Evolutionary conservation across 2,113 vertebrate species (phyloP).

Genomic region (Bambusicola thoracicus): DNA sequence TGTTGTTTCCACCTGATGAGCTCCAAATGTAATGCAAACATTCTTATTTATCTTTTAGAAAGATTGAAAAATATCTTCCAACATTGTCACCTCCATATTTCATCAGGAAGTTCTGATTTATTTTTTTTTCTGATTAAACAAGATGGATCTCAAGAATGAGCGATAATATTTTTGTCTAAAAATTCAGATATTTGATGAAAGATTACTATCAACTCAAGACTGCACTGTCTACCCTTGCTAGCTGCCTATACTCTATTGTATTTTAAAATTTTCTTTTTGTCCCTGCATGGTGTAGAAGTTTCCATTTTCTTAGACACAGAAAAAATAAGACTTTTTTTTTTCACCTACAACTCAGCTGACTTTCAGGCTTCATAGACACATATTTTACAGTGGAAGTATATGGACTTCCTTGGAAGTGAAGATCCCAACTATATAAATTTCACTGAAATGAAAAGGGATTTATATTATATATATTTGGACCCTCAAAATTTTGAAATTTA

Average conservation of each 20-base stretch:
- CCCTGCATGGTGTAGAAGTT: neutral
- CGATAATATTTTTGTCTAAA: neutral
- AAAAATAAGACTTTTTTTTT: neutral
- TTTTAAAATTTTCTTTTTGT: neutral
- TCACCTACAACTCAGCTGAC: neutral
- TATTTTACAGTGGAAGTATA: neutral
- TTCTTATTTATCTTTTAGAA: neutral
- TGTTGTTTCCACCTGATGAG: conserved; percentile 36
- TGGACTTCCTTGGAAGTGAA: neutral
- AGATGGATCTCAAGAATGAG: neutral
- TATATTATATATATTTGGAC: neutral
- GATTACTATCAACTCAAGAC: fast-evolving
- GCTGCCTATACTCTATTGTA: neutral
- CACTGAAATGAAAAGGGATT: neutral
- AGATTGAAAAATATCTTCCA: conserved; percentile 33
- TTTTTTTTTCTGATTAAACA: conserved; percentile 49
- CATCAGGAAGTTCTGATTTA: conserved; percentile 42
- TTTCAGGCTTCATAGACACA: neutral
- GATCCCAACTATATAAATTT: neutral
- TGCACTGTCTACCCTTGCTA: neutral
- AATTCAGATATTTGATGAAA: neutral
- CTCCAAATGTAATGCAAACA: conserved; percentile 61
- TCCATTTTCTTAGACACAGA: neutral
- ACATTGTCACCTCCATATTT: conserved; percentile 54
- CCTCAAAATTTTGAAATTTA: neutral